Percentiles rank a stretch among this genome's conserved stretches.
Evolutionary conservation across 1,140 invertebrate genomes (phyloP).

Genomic region (Euwallacea fornicatus): DNA sequence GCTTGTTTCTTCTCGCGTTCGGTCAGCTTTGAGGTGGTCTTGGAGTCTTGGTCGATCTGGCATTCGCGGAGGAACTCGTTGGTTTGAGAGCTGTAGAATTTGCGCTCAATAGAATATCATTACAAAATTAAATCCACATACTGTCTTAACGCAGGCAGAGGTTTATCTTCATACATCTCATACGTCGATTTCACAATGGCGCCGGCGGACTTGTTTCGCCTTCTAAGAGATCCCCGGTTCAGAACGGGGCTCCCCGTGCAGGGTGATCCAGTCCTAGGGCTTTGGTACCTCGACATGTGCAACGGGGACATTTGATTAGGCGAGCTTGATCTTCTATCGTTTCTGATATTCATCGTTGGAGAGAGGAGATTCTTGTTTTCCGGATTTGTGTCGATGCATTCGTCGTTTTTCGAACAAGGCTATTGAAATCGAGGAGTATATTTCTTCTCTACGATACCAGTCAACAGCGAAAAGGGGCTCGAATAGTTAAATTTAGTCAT

Average conservation of each 20-base stretch:
- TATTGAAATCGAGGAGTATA: conserved; percentile 7
- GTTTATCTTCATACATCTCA: conserved; percentile 83
- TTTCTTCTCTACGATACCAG: too few species aligned
- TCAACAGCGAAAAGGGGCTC: too few species aligned
- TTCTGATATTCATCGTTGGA: conserved; percentile 44
- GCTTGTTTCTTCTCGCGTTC: conserved; percentile 90
- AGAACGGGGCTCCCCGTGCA: conserved; percentile 50
- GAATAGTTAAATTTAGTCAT: too few species aligned
- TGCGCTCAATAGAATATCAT: neutral
- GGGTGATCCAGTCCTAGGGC: conserved; percentile 50
- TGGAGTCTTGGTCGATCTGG: conserved; percentile 58
- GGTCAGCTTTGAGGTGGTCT: conserved; percentile 70
- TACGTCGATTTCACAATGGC: conserved; percentile 71
- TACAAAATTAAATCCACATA: conserved; percentile 49
- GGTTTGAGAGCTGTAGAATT: conserved; percentile 66
- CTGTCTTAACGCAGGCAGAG: conserved; percentile 80
- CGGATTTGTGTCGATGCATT: conserved; percentile 39
- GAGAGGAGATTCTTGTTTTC: conserved; percentile 44
- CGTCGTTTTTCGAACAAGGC: conserved; percentile 50
- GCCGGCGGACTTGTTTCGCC: conserved; percentile 74
- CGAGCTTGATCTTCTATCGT: conserved; percentile 44
- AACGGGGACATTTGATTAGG: conserved; percentile 56
- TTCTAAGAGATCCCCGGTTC: conserved; percentile 63
- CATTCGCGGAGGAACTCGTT: conserved; percentile 77
- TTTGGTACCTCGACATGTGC: conserved; percentile 51